A percentile compares a stretch with the other conserved stretches of the same genome.
phyloP scores from a whole-genome alignment of 35 echinoderm and acorn worm genomes.

The Heliocidaris erythrogramma region DNA sequence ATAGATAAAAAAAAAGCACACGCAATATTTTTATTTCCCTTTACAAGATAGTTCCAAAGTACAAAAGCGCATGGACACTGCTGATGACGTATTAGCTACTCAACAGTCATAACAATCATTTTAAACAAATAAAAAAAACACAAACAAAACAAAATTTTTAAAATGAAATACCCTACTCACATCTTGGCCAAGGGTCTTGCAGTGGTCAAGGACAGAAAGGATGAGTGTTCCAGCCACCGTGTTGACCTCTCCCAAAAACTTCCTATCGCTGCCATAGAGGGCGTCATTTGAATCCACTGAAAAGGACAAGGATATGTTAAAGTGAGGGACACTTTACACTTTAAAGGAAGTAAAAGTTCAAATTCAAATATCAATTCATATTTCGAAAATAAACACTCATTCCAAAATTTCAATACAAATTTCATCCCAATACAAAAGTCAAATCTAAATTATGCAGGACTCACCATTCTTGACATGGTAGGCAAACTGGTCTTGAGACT shows the following conservation, averaged over 20 bases:
- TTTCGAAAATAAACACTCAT: not conserved
- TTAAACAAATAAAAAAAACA: too few species aligned
- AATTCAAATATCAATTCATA: not conserved
- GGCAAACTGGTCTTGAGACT: constrained; percentile 70
- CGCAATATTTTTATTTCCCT: too few species aligned
- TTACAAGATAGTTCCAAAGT: too few species aligned
- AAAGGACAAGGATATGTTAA: not conserved
- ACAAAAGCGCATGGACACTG: too few species aligned
- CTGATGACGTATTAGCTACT: too few species aligned
- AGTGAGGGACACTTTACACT: too few species aligned
- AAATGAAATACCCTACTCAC: constrained; percentile 43
- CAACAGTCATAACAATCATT: too few species aligned
- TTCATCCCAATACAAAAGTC: not conserved
- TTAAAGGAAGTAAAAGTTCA: too few species aligned
- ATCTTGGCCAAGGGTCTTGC: constrained; percentile 82
- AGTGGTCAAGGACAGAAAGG: constrained; percentile 76
- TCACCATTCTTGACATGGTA: constrained; percentile 93
- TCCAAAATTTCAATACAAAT: not conserved
- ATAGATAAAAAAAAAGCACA: too few species aligned
- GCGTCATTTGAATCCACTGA: constrained; percentile 96
- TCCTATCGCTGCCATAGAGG: constrained; percentile 93
- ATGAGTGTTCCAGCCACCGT: constrained; percentile 70
- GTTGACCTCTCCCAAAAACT: constrained; percentile 89
- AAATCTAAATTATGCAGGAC: not conserved
- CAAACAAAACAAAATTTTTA: not conserved